Evolutionary conservation across 2,113 vertebrate genomes (phyloP).

Genomic region (Micronisus gabar): DNA sequence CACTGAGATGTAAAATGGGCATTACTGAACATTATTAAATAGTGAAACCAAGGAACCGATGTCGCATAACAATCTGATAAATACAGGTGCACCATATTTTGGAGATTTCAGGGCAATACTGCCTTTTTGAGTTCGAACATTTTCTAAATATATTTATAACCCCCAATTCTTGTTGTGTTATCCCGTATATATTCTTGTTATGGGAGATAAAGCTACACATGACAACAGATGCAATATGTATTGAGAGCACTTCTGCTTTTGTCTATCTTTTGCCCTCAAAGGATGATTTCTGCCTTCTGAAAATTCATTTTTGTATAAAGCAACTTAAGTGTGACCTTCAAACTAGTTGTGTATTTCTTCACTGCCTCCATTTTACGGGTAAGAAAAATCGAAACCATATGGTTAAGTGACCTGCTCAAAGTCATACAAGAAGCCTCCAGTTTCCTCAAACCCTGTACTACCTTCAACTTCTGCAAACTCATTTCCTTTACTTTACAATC

Average conservation of each 20-base stretch:
- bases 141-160: background rate
- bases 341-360: background rate
- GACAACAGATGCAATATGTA: background rate
- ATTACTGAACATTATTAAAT: background rate
- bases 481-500: constrained; percentile 3
- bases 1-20: background rate
- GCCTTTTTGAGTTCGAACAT: background rate
- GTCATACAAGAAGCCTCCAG: constrained; percentile 40
- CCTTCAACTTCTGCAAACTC: constrained; percentile 34
- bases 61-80: background rate
- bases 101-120: background rate
- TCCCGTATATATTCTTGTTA: background rate
- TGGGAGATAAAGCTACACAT: accelerated
- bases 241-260: background rate
- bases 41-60: accelerated
- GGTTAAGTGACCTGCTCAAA: background rate
- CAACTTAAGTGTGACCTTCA: background rate
- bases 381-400: background rate
- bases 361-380: background rate
- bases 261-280: background rate
- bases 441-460: constrained; percentile 27
- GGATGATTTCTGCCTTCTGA: background rate
- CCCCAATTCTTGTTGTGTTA: background rate
- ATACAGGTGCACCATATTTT: background rate
- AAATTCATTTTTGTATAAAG: background rate